Evolutionary conservation across 2,113 vertebrate genomes (phyloP).

Genomic region (human): DNA sequence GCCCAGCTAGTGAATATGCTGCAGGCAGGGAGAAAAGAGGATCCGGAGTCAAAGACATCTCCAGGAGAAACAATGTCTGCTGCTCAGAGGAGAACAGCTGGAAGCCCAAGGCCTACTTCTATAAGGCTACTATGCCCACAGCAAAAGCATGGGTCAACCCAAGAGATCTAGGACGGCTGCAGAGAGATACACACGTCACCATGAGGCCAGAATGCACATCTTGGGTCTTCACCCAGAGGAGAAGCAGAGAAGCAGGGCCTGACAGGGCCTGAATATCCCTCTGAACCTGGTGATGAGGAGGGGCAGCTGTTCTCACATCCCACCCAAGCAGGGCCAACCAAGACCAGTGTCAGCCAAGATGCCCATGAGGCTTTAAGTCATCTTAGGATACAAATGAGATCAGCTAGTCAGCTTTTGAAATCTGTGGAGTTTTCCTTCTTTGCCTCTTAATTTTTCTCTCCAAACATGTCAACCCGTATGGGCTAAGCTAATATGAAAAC

Average conservation of each 20-base stretch:
- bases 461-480: not conserved
- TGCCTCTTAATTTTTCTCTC: not conserved
- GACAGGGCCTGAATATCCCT: not conserved
- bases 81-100: fast-evolving
- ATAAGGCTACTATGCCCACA: not conserved
- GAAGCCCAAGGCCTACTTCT: not conserved
- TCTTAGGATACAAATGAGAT: not conserved
- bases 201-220: not conserved
- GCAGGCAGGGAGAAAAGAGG: not conserved
- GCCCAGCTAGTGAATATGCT: no score
- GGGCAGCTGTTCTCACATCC: not conserved
- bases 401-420: not conserved
- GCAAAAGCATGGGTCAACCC: fast-evolving
- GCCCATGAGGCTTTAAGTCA: not conserved
- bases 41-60: not conserved
- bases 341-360: not conserved
- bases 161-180: not conserved
- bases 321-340: not conserved
- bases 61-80: not conserved
- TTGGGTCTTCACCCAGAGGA: not conserved
- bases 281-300: not conserved
- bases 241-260: not conserved
- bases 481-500: not conserved
- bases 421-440: not conserved
- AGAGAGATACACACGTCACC: not conserved